phyloP scores from a whole-genome alignment of 2,113 vertebrate genomes.

The Brachionichthys hirsutus region DNA sequence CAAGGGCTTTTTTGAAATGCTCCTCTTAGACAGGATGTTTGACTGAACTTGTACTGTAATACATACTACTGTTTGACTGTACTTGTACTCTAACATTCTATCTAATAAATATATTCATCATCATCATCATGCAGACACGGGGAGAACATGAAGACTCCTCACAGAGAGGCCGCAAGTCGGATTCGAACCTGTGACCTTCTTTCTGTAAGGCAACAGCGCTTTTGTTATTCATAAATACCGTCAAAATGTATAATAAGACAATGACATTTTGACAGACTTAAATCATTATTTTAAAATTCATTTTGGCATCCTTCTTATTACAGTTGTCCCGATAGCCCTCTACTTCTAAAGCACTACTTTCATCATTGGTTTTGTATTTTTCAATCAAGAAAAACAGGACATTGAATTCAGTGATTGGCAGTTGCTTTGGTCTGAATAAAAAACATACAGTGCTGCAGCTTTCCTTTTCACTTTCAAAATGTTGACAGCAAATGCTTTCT shows the following conservation, averaged over 20 bases:
- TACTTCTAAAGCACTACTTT: background rate
- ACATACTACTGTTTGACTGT: no score
- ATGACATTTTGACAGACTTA: background rate
- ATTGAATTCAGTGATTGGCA: background rate
- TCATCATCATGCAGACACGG: no score
- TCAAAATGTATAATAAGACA: background rate
- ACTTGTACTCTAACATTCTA: no score
- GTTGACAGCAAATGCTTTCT: conserved; percentile 1
- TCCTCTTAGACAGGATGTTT: no score
- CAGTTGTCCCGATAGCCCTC: background rate
- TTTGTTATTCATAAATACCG: background rate
- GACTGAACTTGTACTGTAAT: no score
- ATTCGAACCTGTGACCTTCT: no score
- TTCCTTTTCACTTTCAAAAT: background rate
- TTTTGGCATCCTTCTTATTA: background rate
- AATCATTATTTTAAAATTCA: background rate
- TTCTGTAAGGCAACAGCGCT: no score
- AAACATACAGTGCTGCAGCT: background rate
- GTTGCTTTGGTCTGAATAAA: background rate
- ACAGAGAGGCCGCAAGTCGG: no score
- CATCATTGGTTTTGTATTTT: background rate
- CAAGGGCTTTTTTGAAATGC: no score
- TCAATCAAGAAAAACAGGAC: background rate
- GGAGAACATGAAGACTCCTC: no score
- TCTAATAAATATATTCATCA: no score